phyloP scores from a whole-genome alignment of 2,888 invertebrate genomes.

The Drosophila austrosaltans region DNA sequence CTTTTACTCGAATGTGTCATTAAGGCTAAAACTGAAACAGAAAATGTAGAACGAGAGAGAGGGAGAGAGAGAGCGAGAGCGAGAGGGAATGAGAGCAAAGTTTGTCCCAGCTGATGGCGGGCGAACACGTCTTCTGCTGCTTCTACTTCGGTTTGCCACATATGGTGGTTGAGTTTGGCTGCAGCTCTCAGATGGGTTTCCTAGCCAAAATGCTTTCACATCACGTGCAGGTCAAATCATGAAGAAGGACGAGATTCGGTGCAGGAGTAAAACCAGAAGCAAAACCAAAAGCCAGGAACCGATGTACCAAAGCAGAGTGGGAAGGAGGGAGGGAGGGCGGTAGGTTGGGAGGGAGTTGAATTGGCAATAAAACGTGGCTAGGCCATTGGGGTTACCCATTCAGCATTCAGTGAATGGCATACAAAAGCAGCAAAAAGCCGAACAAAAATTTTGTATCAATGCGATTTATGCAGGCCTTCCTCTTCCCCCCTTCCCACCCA shows the following conservation, averaged over 20 bases:
- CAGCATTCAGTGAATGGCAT: constrained; percentile 11
- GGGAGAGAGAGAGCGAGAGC: not conserved
- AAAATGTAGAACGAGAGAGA: not conserved
- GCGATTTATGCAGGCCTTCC: constrained; percentile 70
- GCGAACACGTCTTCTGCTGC: constrained; percentile 2
- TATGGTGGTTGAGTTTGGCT: constrained; percentile 53
- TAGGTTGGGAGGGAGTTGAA: constrained; percentile 3
- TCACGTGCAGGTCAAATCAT: constrained; percentile 56
- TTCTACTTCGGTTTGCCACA: constrained; percentile 47
- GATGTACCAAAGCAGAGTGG: not conserved
- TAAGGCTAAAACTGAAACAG: constrained; percentile 44
- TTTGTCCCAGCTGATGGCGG: constrained; percentile 8
- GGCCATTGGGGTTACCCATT: constrained; percentile 28
- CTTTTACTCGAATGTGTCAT: constrained; percentile 62
- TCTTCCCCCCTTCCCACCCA: constrained; percentile 5
- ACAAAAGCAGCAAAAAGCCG: constrained; percentile 29
- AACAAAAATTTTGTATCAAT: constrained; percentile 58
- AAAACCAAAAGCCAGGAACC: constrained; percentile 28
- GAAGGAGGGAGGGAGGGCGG: too few species aligned
- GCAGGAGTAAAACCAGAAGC: constrained; percentile 24
- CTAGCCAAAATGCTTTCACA: constrained; percentile 44
- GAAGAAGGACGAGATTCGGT: constrained; percentile 7
- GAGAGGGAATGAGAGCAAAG: not conserved
- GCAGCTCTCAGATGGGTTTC: constrained; percentile 20
- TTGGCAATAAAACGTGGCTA: constrained; percentile 52